phyloP scores from a whole-genome alignment of 1,140 invertebrate genomes.

The Triops longicaudatus region DNA sequence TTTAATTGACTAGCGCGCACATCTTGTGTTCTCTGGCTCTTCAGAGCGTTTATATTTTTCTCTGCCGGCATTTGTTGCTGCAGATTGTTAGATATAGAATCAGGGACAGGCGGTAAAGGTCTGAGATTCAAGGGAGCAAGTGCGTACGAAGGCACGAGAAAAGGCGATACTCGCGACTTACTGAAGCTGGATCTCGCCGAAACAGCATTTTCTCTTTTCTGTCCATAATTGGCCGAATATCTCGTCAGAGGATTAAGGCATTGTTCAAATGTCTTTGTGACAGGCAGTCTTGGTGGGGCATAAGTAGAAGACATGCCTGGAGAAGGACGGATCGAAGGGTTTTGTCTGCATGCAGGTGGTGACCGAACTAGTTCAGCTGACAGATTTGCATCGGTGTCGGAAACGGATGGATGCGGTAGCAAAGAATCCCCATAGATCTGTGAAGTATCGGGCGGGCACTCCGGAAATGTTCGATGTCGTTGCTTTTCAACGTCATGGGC shows the following conservation, averaged over 20 bases:
- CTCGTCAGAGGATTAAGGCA: not conserved
- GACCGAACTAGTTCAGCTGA: not conserved
- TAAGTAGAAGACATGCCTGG: constrained; percentile 3
- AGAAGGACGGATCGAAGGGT: not conserved
- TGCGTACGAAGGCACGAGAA: not conserved
- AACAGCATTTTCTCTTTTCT: not conserved
- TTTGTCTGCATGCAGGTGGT: not conserved
- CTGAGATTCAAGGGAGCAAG: not conserved
- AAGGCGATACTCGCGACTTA: not conserved
- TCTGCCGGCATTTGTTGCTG: not conserved
- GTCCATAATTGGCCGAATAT: not conserved
- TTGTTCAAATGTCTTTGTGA: not conserved
- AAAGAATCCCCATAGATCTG: not conserved
- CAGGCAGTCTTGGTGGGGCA: not conserved
- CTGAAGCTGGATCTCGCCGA: not conserved
- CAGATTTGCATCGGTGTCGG: not conserved
- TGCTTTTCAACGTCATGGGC: constrained; percentile 5
- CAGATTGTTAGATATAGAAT: not conserved
- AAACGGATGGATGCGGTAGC: not conserved
- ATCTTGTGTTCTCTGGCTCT: not conserved
- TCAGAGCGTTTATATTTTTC: not conserved
- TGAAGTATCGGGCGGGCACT: not conserved
- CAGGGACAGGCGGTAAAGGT: not conserved
- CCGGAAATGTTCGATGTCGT: not conserved
- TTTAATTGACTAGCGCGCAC: not conserved